These are phyloP conservation scores for Babylonia areolata DNA, from an alignment of 1,140 invertebrate genomes.

Conservation along the genomic window DNA sequence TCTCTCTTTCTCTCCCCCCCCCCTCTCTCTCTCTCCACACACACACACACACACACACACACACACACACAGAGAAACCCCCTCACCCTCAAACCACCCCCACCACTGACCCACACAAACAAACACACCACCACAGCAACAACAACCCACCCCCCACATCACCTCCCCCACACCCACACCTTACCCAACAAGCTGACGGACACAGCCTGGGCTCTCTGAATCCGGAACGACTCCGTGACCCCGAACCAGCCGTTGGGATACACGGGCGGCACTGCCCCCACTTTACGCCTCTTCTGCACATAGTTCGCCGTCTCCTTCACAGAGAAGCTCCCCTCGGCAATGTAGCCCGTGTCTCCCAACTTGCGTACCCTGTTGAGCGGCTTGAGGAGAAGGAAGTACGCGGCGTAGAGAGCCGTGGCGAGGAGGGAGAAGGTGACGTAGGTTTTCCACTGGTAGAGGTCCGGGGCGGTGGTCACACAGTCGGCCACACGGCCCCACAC, in stretches of 20 bases:
- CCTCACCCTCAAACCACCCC: no score
- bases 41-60: no score
- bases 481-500: conserved; percentile 37
- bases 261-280: conserved; percentile 81
- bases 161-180: not conserved
- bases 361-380: conserved; percentile 67
- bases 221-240: conserved; percentile 82
- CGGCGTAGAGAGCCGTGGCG: conserved; percentile 40
- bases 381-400: conserved; percentile 58
- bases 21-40: no score
- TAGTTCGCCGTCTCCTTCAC: conserved; percentile 74
- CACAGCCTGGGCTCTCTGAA: conserved; percentile 81
- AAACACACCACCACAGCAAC: no score
- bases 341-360: conserved; percentile 77
- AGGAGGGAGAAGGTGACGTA: conserved; percentile 47
- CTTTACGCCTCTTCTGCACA: conserved; percentile 76
- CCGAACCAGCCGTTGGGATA: conserved; percentile 95
- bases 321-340: conserved; percentile 65
- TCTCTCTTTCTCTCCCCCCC: no score
- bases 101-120: no score
- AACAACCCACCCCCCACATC: no score
- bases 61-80: no score
- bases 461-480: conserved; percentile 41
- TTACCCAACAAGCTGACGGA: conserved; percentile 78
- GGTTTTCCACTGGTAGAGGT: conserved; percentile 49